Evolutionary conservation across 2,113 vertebrate genomes (phyloP), one percentile per base, ranked within the genome.

Genomic region (Speoplatyrhinus poulsoni): DNA sequence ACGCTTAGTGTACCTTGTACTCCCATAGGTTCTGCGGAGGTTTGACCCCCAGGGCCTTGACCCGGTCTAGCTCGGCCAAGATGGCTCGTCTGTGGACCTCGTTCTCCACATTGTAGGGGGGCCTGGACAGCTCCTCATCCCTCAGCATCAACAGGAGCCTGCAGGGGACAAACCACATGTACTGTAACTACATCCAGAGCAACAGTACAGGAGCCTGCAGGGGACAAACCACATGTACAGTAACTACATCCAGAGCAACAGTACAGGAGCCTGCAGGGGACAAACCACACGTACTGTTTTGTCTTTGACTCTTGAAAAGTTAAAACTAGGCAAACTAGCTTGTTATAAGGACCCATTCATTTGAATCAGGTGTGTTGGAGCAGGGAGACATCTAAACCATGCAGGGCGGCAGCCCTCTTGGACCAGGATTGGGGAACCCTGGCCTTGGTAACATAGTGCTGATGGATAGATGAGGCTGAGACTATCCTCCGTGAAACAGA

Each of bases 11-110:
- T 77, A 96, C 97, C 93, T 97, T 98, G 76, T 98, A 99, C 78
- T 98, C 96, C 97, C 96, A 99, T 60, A 99, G 94, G 83, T 96
- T 96, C 68, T 95, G 96, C 0, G 96, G 95, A 10, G 95, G 94
- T 86, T 96, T 96, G 60, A 95, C 91, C 0, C 95, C 95, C 53
- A 95, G 91, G 9, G 88, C 64, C 88, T 92, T 96, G 70, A 97
- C 91, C 19, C 90, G 85, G 53, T 97, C 94, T 78, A 98, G 88
- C 75, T 98, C 96, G 0, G 87, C 80, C 16, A 95, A 46, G 47
- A 98, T 89, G 70, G 93, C 95, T 70, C 93, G 94, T 46, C 95
- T 87, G 54, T 98, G 96, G 76, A 90, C 94, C 71, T 85, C 89
- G 46, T 93, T 96, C 76, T 94, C 92, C 65, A 99, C 86, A 71